phyloP scores from a whole-genome alignment of 2,113 vertebrate species.

The Carassius gibelio region DNA sequence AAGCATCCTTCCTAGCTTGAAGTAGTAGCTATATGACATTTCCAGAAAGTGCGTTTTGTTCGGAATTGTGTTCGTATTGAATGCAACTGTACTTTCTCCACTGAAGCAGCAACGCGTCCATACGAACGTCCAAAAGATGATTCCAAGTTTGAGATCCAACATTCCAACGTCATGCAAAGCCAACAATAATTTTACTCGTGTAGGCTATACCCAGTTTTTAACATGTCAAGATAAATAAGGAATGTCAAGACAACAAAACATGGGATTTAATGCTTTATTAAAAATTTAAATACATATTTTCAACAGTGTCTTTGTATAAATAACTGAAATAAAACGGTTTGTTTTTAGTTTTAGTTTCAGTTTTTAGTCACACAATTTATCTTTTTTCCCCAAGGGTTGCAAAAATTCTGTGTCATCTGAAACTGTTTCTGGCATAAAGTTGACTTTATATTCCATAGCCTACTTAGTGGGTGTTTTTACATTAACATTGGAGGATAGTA shows the following conservation, averaged over 20 bases:
- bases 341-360: too few relatives aligned
- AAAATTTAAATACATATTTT: slow-evolving; percentile 17
- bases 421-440: not conserved
- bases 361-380: not conserved
- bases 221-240: not conserved
- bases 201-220: not conserved
- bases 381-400: not conserved
- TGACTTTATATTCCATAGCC: not conserved
- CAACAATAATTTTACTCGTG: not conserved
- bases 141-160: not conserved
- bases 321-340: not conserved
- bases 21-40: not conserved
- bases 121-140: not conserved
- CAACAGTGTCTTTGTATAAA: not conserved
- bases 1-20: slow-evolving; percentile 32
- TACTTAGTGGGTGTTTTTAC: slow-evolving; percentile 7
- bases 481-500: not conserved
- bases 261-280: slow-evolving; percentile 22
- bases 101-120: not conserved
- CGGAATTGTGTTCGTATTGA: slow-evolving; percentile 6
- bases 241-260: slow-evolving; percentile 9
- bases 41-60: slow-evolving; percentile 32
- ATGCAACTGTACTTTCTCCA: not conserved
- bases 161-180: not conserved
- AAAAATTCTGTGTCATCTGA: not conserved